These are phyloP conservation scores for Australoheros scitulus DNA, from an alignment of 2,113 vertebrate genomes.

Conservation along the genomic window DNA sequence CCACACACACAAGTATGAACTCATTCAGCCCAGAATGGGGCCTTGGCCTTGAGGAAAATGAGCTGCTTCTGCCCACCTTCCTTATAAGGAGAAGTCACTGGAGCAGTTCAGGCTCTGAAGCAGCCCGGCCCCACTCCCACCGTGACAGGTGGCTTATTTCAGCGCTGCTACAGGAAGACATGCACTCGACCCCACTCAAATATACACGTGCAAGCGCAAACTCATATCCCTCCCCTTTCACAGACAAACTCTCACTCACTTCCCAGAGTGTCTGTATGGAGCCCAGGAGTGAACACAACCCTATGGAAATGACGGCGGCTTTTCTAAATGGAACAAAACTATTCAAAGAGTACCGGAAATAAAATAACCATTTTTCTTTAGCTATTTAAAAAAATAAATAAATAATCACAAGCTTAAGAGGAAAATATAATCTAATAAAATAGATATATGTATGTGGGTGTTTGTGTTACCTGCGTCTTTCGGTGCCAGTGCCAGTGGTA, in stretches of 20 bases:
- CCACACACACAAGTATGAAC: slow-evolving; percentile 31
- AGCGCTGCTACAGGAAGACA: slow-evolving; percentile 41
- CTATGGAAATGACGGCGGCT: background rate
- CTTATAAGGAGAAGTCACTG: slow-evolving; percentile 71
- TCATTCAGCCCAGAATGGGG: slow-evolving; percentile 14
- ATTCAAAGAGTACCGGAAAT: background rate
- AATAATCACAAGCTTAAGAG: background rate
- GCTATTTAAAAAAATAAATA: background rate
- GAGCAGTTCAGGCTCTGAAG: slow-evolving; percentile 9
- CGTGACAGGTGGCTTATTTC: slow-evolving; percentile 72
- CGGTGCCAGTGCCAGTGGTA: slow-evolving; percentile 89
- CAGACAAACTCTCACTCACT: background rate
- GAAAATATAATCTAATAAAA: background rate
- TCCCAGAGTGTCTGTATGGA: background rate
- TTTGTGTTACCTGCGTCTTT: slow-evolving; percentile 90
- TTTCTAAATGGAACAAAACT: background rate
- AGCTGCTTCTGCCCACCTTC: slow-evolving; percentile 56
- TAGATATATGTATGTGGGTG: background rate
- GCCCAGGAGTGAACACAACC: slow-evolving; percentile 9
- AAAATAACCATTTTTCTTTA: too few species aligned
- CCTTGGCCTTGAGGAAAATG: slow-evolving; percentile 41
- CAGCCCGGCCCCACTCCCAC: slow-evolving; percentile 22
- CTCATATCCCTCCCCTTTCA: background rate
- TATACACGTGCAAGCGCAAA: background rate
- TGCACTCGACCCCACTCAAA: slow-evolving; percentile 36